Evolutionary conservation across 2,797 vertebrate species (phyloP).

Genomic region (Poecilia velifera): DNA sequence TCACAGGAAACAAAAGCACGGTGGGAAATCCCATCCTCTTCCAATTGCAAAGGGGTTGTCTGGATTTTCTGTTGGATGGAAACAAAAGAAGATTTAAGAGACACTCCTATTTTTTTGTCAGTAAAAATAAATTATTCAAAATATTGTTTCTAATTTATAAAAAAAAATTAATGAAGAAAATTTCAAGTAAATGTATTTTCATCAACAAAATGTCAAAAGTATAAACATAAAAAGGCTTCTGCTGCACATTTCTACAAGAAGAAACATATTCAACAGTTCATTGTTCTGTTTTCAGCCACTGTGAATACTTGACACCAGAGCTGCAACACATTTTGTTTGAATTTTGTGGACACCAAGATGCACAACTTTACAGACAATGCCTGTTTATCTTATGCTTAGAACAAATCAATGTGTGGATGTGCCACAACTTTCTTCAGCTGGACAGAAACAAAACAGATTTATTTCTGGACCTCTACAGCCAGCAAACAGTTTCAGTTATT

Average conservation of each 20-base stretch:
- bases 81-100: conserved; percentile 45
- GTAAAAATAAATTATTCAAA: background rate
- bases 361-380: background rate
- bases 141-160: background rate
- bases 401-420: no score
- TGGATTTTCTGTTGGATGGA: conserved; percentile 26
- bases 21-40: conserved; percentile 52
- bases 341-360: background rate
- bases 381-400: background rate
- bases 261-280: background rate
- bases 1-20: conserved; percentile 61
- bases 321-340: background rate
- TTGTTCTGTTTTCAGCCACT: background rate
- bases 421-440: no score
- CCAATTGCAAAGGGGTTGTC: conserved; percentile 26
- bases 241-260: background rate
- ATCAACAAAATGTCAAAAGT: background rate
- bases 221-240: background rate
- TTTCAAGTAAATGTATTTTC: background rate
- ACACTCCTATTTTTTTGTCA: background rate
- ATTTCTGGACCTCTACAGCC: no score
- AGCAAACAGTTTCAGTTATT: no score
- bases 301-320: background rate
- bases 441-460: no score
- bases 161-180: no score